Evolutionary conservation across 1,140 invertebrate species (phyloP).

Genomic region (Drosophila rhopaloa): DNA sequence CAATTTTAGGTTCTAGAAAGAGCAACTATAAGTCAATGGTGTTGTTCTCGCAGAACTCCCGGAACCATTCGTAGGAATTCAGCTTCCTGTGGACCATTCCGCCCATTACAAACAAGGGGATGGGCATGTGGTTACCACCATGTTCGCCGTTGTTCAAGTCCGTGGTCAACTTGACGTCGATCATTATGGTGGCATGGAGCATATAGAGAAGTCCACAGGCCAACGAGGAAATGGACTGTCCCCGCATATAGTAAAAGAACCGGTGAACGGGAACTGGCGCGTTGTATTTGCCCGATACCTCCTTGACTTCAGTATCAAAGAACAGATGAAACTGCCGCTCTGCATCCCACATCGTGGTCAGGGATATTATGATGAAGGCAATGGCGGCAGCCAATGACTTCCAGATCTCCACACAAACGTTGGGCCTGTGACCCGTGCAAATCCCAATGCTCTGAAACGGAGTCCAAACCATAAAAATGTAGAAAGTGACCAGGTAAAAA

Average conservation of each 20-base stretch:
- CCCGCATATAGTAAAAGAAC: slow-evolving; percentile 10
- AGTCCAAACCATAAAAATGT: slow-evolving; percentile 36
- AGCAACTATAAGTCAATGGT: background rate
- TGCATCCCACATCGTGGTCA: slow-evolving; percentile 41
- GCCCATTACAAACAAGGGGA: background rate
- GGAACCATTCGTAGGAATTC: background rate
- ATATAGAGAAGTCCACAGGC: slow-evolving; percentile 38
- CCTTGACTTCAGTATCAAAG: background rate
- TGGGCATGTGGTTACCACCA: background rate
- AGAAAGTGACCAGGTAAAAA: slow-evolving; percentile 26
- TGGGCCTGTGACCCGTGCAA: slow-evolving; percentile 33
- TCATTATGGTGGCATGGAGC: slow-evolving; percentile 37
- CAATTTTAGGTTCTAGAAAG: too few relatives aligned
- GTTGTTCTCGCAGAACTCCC: background rate
- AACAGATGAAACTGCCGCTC: slow-evolving; percentile 34
- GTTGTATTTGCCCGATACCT: too few relatives aligned
- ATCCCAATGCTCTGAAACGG: slow-evolving; percentile 47
- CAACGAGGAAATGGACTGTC: slow-evolving; percentile 29
- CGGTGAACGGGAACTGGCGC: slow-evolving; percentile 1
- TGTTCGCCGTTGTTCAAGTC: background rate
- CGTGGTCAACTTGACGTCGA: slow-evolving; percentile 35
- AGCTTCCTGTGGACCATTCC: background rate
- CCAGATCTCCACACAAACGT: slow-evolving; percentile 10
- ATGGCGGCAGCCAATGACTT: slow-evolving; percentile 15
- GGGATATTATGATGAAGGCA: slow-evolving; percentile 22